Conservation (phyloP, 2,888 invertebrate species). For the Rutpela maculata region DNA sequence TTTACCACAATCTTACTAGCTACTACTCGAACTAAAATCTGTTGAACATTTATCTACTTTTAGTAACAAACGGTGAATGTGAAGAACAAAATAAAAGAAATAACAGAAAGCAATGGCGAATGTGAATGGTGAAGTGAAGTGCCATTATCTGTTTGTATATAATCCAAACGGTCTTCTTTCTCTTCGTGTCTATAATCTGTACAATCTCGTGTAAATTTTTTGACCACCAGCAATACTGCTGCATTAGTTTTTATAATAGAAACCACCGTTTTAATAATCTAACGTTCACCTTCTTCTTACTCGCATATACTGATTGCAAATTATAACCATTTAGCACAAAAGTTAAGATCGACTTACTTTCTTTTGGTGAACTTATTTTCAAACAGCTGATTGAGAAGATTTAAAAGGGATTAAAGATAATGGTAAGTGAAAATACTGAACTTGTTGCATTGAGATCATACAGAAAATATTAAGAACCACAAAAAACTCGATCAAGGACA, state of each 20-base stretch:
- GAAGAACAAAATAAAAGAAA: too few relatives aligned
- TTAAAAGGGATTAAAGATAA: neutral
- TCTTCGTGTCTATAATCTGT: neutral
- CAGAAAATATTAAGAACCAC: too few relatives aligned
- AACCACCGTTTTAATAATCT: neutral
- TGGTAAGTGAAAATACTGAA: neutral
- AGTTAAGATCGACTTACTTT: neutral
- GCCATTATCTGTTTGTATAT: neutral
- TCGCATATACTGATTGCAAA: neutral
- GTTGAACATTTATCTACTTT: too few relatives aligned
- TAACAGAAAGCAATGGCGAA: too few relatives aligned
- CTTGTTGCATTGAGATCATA: neutral
- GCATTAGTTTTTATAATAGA: neutral
- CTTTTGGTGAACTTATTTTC: neutral
- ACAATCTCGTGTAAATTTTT: neutral
- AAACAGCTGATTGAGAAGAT: neutral
- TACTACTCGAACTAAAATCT: too few relatives aligned
- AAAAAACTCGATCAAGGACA: too few relatives aligned
- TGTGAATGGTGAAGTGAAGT: neutral
- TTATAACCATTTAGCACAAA: slow-evolving; percentile 1
- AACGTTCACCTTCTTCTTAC: neutral
- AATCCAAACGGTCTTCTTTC: neutral
- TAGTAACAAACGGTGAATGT: too few relatives aligned
- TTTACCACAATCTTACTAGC: too few relatives aligned
- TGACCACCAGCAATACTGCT: neutral